Evolutionary conservation across 2,888 invertebrate species (phyloP).

Genomic region (Aphidoletes aphidimyza): DNA sequence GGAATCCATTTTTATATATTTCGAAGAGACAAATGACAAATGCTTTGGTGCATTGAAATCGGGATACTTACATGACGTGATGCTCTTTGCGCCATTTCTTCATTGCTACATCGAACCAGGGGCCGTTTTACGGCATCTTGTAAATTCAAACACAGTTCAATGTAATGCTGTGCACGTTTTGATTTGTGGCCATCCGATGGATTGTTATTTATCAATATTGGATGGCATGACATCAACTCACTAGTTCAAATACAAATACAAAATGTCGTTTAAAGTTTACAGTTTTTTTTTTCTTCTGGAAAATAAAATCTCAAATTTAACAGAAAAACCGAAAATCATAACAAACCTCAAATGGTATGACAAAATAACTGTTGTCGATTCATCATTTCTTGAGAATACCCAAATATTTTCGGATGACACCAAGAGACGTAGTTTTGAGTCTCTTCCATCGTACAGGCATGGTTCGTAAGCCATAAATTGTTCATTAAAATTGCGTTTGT

Average conservation of each 20-base stretch:
- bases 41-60: no score
- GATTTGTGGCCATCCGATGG: conserved; percentile 60
- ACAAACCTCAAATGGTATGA: conserved; percentile 62
- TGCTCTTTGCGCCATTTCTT: conserved; percentile 71
- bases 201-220: conserved; percentile 61
- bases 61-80: conserved; percentile 66
- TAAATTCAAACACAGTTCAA: conserved; percentile 65
- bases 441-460: conserved; percentile 82
- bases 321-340: not conserved
- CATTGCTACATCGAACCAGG: conserved; percentile 77
- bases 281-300: not conserved
- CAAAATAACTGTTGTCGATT: conserved; percentile 63
- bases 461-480: conserved; percentile 86
- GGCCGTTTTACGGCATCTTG: conserved; percentile 70
- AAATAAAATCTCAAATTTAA: not conserved
- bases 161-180: conserved; percentile 61
- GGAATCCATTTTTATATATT: not conserved
- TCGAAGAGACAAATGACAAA: no score
- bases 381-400: conserved; percentile 64
- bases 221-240: conserved; percentile 66
- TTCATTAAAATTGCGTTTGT: conserved; percentile 78
- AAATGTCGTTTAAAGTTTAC: not conserved
- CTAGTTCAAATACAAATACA: conserved; percentile 57
- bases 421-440: conserved; percentile 63
- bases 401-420: conserved; percentile 65